Percentiles rank a stretch among this genome's conserved stretches.
Evolutionary conservation across 2,113 vertebrate genomes (phyloP).

Genomic region (Hystrix brachyura): DNA sequence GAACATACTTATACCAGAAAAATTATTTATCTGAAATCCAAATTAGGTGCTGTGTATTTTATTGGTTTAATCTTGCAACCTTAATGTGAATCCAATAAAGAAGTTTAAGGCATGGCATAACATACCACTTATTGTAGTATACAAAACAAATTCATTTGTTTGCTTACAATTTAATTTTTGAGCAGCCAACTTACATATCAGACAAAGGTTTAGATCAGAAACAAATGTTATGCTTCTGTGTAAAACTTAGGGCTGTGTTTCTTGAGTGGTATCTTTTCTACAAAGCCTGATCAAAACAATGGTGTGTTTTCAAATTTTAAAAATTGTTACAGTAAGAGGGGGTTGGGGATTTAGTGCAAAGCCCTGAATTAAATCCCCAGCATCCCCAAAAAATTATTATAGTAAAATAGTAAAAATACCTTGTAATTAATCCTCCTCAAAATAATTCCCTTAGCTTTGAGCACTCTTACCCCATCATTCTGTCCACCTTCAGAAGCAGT

Average conservation of each 20-base stretch:
- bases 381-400: too few species aligned
- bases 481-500: not conserved
- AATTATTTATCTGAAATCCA: constrained; percentile 18
- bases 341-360: too few species aligned
- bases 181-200: not conserved
- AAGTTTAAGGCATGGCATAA: not conserved
- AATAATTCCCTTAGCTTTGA: not conserved
- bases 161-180: not conserved
- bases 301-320: not conserved
- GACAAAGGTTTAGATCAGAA: not conserved
- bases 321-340: not conserved
- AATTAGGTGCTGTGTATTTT: not conserved
- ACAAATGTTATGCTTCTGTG: not conserved
- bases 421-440: not conserved
- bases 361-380: too few species aligned
- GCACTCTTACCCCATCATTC: not conserved
- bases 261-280: not conserved
- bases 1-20: not conserved
- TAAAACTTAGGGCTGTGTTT: not conserved
- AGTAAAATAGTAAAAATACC: too few species aligned
- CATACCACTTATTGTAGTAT: not conserved
- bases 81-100: not conserved
- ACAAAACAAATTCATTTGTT: not conserved
- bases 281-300: not conserved
- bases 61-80: not conserved